Percentiles rank a stretch among this genome's conserved stretches.
Conservation (phyloP, 2,797 vertebrate genomes). For the Australoheros facetus region DNA sequence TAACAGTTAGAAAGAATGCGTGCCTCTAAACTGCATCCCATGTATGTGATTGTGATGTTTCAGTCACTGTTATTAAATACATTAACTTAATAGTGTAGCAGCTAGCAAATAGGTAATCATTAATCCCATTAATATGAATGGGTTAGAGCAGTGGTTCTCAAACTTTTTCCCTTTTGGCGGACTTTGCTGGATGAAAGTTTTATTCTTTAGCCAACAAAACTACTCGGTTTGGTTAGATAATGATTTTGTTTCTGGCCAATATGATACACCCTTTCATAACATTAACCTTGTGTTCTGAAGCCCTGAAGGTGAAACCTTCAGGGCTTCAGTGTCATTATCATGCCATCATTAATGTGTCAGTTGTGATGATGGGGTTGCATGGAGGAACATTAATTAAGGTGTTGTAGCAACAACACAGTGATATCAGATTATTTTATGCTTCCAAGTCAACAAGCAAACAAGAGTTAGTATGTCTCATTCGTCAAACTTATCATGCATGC, state of each 20-base stretch:
- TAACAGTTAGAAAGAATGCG: conserved; percentile 36
- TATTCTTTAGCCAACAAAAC: background rate
- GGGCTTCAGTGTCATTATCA: background rate
- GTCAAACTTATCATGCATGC: background rate
- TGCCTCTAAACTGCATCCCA: conserved; percentile 23
- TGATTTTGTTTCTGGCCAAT: background rate
- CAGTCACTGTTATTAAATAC: conserved; percentile 10
- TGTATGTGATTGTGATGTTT: conserved; percentile 10
- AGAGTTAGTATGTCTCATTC: background rate
- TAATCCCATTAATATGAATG: background rate
- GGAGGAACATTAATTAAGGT: background rate
- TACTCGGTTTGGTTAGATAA: background rate
- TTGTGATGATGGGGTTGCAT: background rate
- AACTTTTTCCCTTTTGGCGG: too few species aligned
- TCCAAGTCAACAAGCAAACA: conserved; percentile 6
- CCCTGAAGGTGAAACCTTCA: background rate
- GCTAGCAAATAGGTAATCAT: background rate
- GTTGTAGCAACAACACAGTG: background rate
- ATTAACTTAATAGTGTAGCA: background rate
- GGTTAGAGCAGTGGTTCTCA: too few species aligned
- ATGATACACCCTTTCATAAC: background rate
- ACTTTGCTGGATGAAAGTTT: background rate
- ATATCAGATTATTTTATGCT: background rate
- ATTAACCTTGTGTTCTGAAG: background rate
- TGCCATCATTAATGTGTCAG: background rate